phyloP scores from a whole-genome alignment of 2,113 vertebrate species.

The Psophia crepitans region DNA sequence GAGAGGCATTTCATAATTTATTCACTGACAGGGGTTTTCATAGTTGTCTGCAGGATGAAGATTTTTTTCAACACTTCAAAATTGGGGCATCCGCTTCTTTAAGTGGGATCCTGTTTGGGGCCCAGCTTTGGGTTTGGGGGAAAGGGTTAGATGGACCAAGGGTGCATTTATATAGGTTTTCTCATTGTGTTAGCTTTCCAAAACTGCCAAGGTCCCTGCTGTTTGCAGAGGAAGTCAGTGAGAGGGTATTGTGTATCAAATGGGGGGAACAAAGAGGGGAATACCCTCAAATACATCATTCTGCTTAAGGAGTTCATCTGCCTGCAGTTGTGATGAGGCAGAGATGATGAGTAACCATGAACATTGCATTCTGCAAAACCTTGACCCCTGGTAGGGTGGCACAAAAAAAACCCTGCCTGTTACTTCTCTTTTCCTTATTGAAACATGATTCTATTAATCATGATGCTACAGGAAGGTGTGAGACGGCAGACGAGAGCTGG shows the following conservation, averaged over 20 bases:
- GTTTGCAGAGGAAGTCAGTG: not conserved
- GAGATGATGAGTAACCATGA: not conserved
- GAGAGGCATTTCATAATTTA: not conserved
- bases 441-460: not conserved
- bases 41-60: not conserved
- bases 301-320: not conserved
- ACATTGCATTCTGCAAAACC: not conserved
- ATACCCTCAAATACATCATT: not conserved
- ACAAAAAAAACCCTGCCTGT: not conserved
- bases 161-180: not conserved
- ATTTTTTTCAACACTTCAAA: not conserved
- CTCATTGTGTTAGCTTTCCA: not conserved
- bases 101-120: not conserved
- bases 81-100: not conserved
- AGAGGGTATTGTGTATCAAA: accelerated
- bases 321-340: not conserved
- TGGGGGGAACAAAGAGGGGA: not conserved
- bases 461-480: not conserved
- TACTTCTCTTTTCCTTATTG: not conserved
- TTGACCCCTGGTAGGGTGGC: not conserved
- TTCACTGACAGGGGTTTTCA: not conserved
- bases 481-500: not conserved
- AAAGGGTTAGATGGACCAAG: not conserved
- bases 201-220: not conserved
- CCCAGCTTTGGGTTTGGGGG: not conserved